Evolutionary conservation across 2,113 vertebrate species (phyloP).

Genomic region (Carassius gibelio): DNA sequence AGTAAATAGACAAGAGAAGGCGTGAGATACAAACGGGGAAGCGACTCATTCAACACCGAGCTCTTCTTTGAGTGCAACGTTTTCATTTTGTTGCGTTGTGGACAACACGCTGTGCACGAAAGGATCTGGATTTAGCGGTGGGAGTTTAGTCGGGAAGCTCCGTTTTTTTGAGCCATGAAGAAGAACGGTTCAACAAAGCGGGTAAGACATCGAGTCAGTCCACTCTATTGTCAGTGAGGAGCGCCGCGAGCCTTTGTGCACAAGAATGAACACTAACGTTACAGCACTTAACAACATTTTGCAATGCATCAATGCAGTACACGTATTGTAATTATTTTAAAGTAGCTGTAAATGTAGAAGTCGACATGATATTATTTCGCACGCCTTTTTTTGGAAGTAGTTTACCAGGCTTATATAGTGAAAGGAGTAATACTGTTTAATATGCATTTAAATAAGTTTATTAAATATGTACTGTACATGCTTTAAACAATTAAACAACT

Average conservation of each 20-base stretch:
- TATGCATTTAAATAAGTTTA: neutral
- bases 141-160: conserved; percentile 13
- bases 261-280: too few species aligned
- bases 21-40: neutral
- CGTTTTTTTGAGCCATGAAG: conserved; percentile 72
- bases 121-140: conserved; percentile 32
- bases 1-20: conserved; percentile 27
- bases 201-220: conserved; percentile 72
- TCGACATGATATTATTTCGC: neutral
- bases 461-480: too few species aligned
- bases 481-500: too few species aligned
- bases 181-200: conserved; percentile 81
- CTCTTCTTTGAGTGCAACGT: conserved; percentile 2
- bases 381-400: conserved; percentile 1
- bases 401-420: neutral
- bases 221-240: conserved; percentile 16
- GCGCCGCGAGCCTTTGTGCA: neutral
- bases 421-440: neutral
- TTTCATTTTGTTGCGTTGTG: conserved; percentile 14
- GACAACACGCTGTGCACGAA: conserved; percentile 38
- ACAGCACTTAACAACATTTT: neutral
- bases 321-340: neutral
- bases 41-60: conserved; percentile 11
- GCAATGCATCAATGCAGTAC: neutral
- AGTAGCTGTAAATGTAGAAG: neutral